Evolutionary conservation across 2,797 vertebrate genomes (phyloP), one percentile per base, ranked within the genome.

Genomic region (Apodemus agrarius): DNA sequence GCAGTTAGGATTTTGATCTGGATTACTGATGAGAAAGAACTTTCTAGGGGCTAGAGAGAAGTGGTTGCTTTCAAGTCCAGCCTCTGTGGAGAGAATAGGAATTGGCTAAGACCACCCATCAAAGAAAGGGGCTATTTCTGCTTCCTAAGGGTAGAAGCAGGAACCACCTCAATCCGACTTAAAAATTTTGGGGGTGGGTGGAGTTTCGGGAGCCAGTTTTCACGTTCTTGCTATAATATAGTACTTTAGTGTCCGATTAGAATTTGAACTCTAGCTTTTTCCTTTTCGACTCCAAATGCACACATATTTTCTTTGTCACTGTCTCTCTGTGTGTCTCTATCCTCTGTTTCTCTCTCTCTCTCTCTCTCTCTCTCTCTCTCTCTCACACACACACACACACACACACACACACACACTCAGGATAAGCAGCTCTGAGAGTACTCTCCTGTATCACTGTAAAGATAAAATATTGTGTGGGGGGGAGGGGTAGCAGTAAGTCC

Each of bases 111-210:
- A 12, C 31, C 1, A 3, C 29, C 21, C 21, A 37, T 52, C 54
- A 24, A 14, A 24, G 3, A 24, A 14, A 24, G 3, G 26, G 49
- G 49, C n/a, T 13, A 24, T 40, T 40, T 84, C 37, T 26, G 22
- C 37, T 78, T 57, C 59, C 49, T 57, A 46, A 34, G 16, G 4
- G 49, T 7, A 10, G 52, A 29, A n/a, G 40, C 10, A 34, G 19
- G 37, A 0, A 40, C 8, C 0, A 0, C 67, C 54, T n/a, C 22
- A 26, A 0, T 4, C 13, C 37, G 34, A 24, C 21, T 5, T 19
- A 19, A 81, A 17, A n/a, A 24, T 54, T 29, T 12, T 29, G 3
- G 8, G 37, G 22, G 1, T 1, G 12, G 29, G 11, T 0, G 65
- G 69, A 74, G 46, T 54, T 37, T 16, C 67, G 46, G 21, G n/a